Base-by-base conservation (phyloP, 2,113 vertebrate species). In the Sceloporus undulatus region DNA sequence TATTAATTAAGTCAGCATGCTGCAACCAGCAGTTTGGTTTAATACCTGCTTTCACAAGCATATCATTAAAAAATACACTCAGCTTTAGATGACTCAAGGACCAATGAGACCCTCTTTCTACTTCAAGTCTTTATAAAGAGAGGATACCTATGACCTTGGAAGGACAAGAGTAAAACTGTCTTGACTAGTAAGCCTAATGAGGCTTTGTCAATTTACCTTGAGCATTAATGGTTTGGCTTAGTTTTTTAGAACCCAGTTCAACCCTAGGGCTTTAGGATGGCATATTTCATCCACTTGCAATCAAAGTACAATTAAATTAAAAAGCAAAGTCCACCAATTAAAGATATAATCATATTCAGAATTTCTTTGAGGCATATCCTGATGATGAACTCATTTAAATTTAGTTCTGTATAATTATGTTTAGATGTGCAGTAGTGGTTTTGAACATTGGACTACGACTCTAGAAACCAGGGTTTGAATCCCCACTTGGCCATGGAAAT, bases 1-100 rank as follows among this genome's bases (percentile, higher is more conserved):
- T 21, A 59, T 78, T 88, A 88, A 88, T 88, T 84, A 83, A 83
- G 13, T 27, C 42, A 40, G n/a, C 73, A 70, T 78, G 56, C 81
- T 56, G 25, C n/a, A 40, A 56, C 40, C 59, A 34, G 42, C 40
- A 84, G 19, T 70, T 84, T 34, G 38, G 34, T 13, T 83, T 88
- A 78, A 68, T 78, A 56, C n/a, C 25, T 78, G 10, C 9, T 56
- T 84, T n/a, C 42, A 78, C 13, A 25, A 40, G 14, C 42, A 56
- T 38, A 19, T 16, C 23, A 77, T 77, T n/a, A 70, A 88, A 27
- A 88, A 27, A 65, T 19, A 34, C 10, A 70, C 9, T 27, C 13
- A 2, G 16, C 27, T 62, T 56, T 34, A 18, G 40, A 8, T 38
- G n/a, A 66, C 9, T 42, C 25, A 77, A 19, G 73, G 42, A 18